Base-by-base conservation (phyloP, 2,797 vertebrate genomes). In the Lophius americanus region DNA sequence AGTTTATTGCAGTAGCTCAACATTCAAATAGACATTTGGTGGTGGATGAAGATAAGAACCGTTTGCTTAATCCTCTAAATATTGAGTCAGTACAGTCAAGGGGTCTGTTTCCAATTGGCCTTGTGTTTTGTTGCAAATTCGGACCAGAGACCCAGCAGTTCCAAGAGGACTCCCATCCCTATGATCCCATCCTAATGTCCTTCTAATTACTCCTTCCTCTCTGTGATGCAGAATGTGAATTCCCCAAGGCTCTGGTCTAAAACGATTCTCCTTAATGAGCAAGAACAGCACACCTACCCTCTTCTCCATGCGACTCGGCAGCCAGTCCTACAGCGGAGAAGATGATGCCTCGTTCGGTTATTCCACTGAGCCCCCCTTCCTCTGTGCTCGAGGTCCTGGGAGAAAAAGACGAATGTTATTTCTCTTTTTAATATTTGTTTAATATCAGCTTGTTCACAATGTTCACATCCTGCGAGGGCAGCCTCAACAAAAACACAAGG, bases 231-330 rank as follows among this genome's bases (percentile, higher is more conserved):
- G 37, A 59, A 64, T n/a, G 32, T 60, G 5, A 36, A 35, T 11
- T 57, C 52, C 32, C 2, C 2, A 43, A 37, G 47, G 8, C 42
- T 33, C 55, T 56, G 32, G 3, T 43, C 37, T 47, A 36, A 71
- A 66, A 23, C 51, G n/a, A 23, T 38, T 55, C n/a, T 14, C 6
- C 10, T 51, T n/a, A n/a, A 9, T 5, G 11, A 14, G 0, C 37
- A 3, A 4, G 4, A 51, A 23, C 42, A 79, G 69, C 81, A 71
- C 69, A 90, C 91, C 60, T 93, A 94, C 94, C 94, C 94, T 92
- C 90, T 93, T 94, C 88, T 94, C 94, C 94, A 94, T 94, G 92
- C 92, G 93, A 73, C 88, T 90, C 90, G 88, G 89, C 89, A 90
- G 92, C 89, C 91, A 87, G 88, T 85, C 84, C 86, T 67, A 76